Evolutionary conservation across 2,113 vertebrate genomes (phyloP), one percentile per base, ranked within the genome.

Genomic region (Neogobius melanostomus): DNA sequence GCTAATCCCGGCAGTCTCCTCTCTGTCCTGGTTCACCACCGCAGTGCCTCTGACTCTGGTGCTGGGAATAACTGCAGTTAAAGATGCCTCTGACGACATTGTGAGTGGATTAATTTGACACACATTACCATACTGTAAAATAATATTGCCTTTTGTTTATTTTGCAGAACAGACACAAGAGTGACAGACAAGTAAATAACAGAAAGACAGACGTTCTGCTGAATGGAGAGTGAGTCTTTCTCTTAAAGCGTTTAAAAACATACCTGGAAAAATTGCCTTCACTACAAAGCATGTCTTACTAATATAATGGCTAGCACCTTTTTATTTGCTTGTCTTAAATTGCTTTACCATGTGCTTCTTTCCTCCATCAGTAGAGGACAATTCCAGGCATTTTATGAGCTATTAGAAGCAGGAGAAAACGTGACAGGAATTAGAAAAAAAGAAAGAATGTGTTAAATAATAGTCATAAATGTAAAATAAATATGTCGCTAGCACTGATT

Each of bases 21-120:
- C 97, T 0, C 92, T 99, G 60, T 88, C 94, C 14, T 98, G 97
- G 96, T 97, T 95, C 82, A 98, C 97, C 69, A 99, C 96, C 0
- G 95, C 97, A 45, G 87, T 96, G 48, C 98, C 97, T 5, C 90
- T 98, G 36, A 50, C 95, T 11, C 74, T 98, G 83, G 96, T 99
- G 81, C 83, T 99, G 64, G 65, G 92, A 12, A 93, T 99, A 11
- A 97, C 97, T 0, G 95, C 93, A 5, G 94, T 92, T 48, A 99
- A 99, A 85, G 97, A 99, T 68, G 96, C 94, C 84, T 92, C 81
- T 0, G 97, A 99, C 56, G 98, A 99, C 76, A 79, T 94, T 59
- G 98, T 99, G 85, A 97, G 93, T 53, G 57, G 1, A 53, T 72
- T 77, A 83, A 5, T 3, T 11, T 3, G 15, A 6, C 2, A 52